A percentile compares a stretch with the other conserved stretches of the same genome.
phyloP scores from a whole-genome alignment of 1,140 invertebrate genomes.

The Trachymyrmex cornetzi region DNA sequence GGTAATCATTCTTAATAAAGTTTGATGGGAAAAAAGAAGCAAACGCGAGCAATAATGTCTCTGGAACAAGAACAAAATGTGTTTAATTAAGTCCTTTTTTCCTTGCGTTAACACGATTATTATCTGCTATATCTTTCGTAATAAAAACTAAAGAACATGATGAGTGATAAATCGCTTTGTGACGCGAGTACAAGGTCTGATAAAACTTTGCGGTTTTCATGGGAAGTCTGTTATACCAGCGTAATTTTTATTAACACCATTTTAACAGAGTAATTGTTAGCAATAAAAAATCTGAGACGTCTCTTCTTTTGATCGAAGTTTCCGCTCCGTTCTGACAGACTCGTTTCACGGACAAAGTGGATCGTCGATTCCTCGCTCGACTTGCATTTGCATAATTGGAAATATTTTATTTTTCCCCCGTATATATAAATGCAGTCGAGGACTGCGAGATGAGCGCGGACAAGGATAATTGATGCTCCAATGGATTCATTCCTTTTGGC shows the following conservation, averaged over 20 bases:
- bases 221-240: background rate
- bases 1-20: background rate
- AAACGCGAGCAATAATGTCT: background rate
- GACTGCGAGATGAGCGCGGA: background rate
- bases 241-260: slow-evolving; percentile 6
- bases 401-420: slow-evolving; percentile 37
- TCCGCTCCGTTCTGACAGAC: background rate
- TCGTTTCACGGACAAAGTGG: slow-evolving; percentile 43
- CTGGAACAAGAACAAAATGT: background rate
- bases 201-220: background rate
- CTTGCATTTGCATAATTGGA: slow-evolving; percentile 68
- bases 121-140: background rate
- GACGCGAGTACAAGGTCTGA: background rate
- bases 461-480: slow-evolving; percentile 53
- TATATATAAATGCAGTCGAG: slow-evolving; percentile 1
- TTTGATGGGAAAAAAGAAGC: background rate
- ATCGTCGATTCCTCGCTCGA: slow-evolving; percentile 41
- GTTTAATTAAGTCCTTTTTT: background rate
- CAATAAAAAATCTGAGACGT: background rate
- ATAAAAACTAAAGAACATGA: background rate
- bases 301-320: background rate
- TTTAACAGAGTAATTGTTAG: slow-evolving; percentile 8
- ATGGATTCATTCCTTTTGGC: slow-evolving; percentile 9
- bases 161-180: slow-evolving; percentile 1
- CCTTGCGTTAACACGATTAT: background rate